phyloP scores from a whole-genome alignment of 2,113 vertebrate genomes.

The Tachycineta bicolor region DNA sequence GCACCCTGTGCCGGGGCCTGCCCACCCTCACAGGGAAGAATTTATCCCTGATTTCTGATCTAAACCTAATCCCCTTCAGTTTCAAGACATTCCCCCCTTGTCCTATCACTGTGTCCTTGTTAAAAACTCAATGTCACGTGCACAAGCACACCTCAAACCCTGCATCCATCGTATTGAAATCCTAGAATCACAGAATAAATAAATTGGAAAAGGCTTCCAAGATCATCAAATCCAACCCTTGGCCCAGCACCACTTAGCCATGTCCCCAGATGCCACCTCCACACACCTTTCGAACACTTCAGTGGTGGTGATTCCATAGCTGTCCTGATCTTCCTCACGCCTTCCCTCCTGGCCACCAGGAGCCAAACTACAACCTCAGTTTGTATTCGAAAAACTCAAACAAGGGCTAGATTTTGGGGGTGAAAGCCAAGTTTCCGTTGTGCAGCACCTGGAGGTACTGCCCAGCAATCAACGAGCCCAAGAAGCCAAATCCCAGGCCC shows the following conservation, averaged over 20 bases:
- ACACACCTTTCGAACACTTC: background rate
- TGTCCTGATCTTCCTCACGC: background rate
- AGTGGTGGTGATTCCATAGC: background rate
- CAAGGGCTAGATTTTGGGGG: background rate
- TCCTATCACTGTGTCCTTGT: too few species aligned
- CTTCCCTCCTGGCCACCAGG: background rate
- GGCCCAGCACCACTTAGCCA: background rate
- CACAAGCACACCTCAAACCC: too few species aligned
- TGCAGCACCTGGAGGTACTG: background rate
- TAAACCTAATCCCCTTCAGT: background rate
- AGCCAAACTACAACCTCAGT: fast-evolving
- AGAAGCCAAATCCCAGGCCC: background rate
- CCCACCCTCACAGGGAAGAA: fast-evolving
- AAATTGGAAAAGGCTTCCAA: background rate
- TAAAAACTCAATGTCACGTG: background rate
- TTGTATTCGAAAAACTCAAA: fast-evolving
- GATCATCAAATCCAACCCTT: background rate
- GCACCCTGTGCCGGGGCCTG: fast-evolving
- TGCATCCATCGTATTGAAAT: background rate
- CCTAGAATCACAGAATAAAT: background rate
- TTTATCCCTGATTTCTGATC: background rate
- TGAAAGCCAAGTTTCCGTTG: background rate
- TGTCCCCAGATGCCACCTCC: background rate
- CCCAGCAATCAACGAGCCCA: background rate
- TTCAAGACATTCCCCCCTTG: background rate